Conservation (phyloP, 2,888 invertebrate genomes). For the Brachypalpus laphriformis region DNA sequence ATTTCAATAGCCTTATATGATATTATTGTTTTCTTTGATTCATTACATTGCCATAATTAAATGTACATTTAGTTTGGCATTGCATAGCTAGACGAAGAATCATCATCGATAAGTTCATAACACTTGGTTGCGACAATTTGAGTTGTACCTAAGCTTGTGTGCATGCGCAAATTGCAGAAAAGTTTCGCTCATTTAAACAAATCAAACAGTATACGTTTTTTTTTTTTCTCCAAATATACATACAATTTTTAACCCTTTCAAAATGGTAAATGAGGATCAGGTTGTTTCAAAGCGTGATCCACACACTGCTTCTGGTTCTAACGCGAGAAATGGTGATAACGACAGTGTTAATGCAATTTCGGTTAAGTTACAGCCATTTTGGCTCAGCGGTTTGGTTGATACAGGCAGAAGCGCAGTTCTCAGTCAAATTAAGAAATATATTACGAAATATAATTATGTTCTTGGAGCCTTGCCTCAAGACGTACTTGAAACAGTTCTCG, state of each 20-base stretch:
- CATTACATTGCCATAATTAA: background rate
- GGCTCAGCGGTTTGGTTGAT: constrained; percentile 1
- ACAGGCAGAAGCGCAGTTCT: constrained; percentile 20
- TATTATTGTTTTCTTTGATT: background rate
- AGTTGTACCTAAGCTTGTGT: background rate
- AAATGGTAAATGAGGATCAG: too few species aligned
- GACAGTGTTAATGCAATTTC: background rate
- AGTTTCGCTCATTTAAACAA: background rate
- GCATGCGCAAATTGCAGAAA: background rate
- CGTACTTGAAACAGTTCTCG: background rate
- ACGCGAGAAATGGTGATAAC: background rate
- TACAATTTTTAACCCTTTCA: too few species aligned
- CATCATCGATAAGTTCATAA: background rate
- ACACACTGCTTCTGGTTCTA: too few species aligned
- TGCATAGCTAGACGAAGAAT: too few species aligned
- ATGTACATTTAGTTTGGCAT: background rate
- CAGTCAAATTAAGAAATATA: background rate
- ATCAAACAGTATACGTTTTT: background rate
- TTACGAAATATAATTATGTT: too few species aligned
- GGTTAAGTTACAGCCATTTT: too few species aligned
- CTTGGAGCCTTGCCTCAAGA: too few species aligned
- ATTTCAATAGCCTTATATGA: background rate
- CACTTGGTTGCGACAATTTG: background rate
- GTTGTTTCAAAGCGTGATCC: too few species aligned
- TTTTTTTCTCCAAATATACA: too few species aligned